phyloP scores from a whole-genome alignment of 2,113 vertebrate genomes.

The Corvus moneduloides region DNA sequence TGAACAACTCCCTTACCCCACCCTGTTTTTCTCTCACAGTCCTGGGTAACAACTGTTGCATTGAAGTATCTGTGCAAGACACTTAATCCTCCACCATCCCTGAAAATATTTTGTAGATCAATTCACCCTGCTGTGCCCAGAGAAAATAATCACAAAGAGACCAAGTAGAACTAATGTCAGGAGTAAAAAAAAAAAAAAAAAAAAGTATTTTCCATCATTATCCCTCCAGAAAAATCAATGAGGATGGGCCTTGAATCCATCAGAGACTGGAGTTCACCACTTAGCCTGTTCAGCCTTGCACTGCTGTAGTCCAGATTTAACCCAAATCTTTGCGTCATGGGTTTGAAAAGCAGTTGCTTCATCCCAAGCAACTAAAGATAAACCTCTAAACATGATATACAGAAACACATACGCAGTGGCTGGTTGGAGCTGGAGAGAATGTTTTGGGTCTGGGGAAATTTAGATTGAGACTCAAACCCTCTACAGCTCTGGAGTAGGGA shows the following conservation, averaged over 20 bases:
- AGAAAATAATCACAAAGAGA: background rate
- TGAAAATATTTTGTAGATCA: conserved; percentile 53
- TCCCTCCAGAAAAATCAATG: background rate
- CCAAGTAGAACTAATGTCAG: background rate
- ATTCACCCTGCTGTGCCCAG: conserved; percentile 31
- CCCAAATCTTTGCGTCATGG: background rate
- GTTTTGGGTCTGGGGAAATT: background rate
- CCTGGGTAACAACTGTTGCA: conserved; percentile 17
- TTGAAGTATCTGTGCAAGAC: background rate
- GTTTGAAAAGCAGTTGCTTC: background rate
- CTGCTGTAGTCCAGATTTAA: background rate
- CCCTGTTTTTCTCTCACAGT: conserved; percentile 30
- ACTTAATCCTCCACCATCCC: background rate
- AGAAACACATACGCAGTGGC: background rate
- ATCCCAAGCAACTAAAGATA: background rate
- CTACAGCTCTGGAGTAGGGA: background rate
- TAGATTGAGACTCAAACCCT: background rate
- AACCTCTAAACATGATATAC: background rate
- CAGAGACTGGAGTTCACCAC: background rate
- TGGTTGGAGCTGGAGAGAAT: background rate
- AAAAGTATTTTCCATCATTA: background rate
- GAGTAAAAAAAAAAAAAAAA: background rate
- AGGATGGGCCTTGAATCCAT: background rate
- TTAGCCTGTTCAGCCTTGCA: background rate
- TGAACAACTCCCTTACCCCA: conserved; percentile 42